Evolutionary conservation across 2,113 vertebrate species (phyloP).

Genomic region (Aythya baeri): DNA sequence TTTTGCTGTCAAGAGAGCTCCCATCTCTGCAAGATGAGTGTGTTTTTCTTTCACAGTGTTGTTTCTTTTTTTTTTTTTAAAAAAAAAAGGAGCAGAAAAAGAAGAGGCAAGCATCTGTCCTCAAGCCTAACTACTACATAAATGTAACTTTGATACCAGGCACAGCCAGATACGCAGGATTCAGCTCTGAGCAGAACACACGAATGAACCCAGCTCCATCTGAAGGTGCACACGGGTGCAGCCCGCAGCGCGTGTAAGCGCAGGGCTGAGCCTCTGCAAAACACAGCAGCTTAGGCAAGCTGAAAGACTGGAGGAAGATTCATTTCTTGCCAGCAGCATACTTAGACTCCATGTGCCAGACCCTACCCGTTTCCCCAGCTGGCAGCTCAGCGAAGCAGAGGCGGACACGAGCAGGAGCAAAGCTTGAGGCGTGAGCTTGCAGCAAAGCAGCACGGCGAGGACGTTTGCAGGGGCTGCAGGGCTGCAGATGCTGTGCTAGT

Average conservation of each 20-base stretch:
- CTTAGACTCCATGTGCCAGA: not conserved
- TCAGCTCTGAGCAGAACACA: not conserved
- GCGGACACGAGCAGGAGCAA: not conserved
- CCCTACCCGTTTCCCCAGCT: not conserved
- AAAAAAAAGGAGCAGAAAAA: not conserved
- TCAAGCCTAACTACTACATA: not conserved
- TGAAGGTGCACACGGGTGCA: not conserved
- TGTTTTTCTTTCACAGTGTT: slow-evolving; percentile 34
- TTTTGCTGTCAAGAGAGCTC: slow-evolving; percentile 51
- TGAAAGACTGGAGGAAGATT: not conserved
- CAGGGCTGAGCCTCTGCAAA: not conserved
- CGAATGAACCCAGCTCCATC: not conserved
- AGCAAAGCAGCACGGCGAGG: not conserved
- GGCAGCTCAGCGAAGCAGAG: not conserved
- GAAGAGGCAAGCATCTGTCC: not conserved
- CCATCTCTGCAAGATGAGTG: slow-evolving; percentile 36
- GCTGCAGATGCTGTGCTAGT: slow-evolving; percentile 34
- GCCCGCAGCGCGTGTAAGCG: not conserved
- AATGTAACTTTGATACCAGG: slow-evolving; percentile 1
- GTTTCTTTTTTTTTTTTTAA: not conserved
- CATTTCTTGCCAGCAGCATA: not conserved
- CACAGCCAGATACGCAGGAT: not conserved
- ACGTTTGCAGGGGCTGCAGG: not conserved
- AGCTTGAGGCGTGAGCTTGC: not conserved
- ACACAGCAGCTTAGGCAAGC: not conserved